Evolutionary conservation across 64 coral and sea anemone genomes (phyloP), one percentile per base, ranked within the genome.

Genomic region (Stichodactyla helianthus): DNA sequence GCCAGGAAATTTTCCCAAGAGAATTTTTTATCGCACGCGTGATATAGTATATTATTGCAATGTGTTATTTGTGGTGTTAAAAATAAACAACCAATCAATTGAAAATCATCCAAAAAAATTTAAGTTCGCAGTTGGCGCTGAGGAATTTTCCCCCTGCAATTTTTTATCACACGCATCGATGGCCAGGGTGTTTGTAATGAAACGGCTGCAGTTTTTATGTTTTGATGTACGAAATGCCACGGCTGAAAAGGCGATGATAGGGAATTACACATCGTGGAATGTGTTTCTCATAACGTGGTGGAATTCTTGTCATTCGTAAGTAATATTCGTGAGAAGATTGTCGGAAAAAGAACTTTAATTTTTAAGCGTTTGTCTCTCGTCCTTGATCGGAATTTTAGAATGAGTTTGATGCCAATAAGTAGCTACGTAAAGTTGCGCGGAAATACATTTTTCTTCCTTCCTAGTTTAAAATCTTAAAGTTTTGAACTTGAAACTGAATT

Each of bases 241-340:
- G 23, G 68, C 17, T 7, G 20, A 23, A 74, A n/a, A 74, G 68
- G 68, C 25, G 68, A 74, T 74, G 68, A 74, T 13, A 74, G 68
- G 25, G 68, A 1, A 6, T 12, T 19, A 27, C 0, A 23, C n/a
- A 2, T 74, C 25, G 23, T 27, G 68, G 68, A 27, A 74, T 74
- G 68, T 23, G 8, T 74, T 27, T 23, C 25, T 14, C 19, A 31
- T 27, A 31, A 13, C 68, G 10, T 74, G 68, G 8, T 74, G 25
- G 68, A 27, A 74, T 74, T 74, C 68, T 74, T 74, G 25, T 74
- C 68, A 74, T 74, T 74, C 68, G 68, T 74, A 74, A 74, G 68
- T 28, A 11, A 74, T 74, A 74, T 74, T 74, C 68, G 68, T 74
- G 68, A 74, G 68, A 74, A 74, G 25, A 9, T 74, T 5, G 25